phyloP scores from a whole-genome alignment of 1,140 invertebrate species.

The Drosophila truncata region DNA sequence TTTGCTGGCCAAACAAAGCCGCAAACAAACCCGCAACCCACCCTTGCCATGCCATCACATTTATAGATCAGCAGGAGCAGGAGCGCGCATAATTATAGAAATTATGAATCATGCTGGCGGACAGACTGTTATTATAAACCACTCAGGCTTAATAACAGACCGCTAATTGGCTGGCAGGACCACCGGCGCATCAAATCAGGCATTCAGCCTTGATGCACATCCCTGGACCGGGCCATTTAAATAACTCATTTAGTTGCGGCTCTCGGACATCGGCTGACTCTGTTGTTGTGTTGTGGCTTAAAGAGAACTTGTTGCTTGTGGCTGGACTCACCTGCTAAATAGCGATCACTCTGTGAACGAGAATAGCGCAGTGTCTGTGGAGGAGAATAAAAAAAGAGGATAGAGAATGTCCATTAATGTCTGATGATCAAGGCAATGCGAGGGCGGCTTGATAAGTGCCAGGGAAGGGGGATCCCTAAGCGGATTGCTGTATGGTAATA shows the following conservation, averaged over 20 bases:
- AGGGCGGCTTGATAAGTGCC: conserved; percentile 30
- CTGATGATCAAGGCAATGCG: conserved; percentile 59
- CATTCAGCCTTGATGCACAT: conserved; percentile 54
- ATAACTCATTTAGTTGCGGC: conserved; percentile 76
- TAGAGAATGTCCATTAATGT: conserved; percentile 59
- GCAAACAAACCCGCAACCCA: background rate
- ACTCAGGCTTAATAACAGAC: conserved; percentile 80
- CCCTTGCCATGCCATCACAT: background rate
- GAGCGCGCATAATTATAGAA: conserved; percentile 64
- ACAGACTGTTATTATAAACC: conserved; percentile 78
- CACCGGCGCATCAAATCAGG: conserved; percentile 72
- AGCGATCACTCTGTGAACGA: conserved; percentile 87
- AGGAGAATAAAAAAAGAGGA: conserved; percentile 12
- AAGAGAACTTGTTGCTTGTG: conserved; percentile 69
- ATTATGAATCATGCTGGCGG: conserved; percentile 55
- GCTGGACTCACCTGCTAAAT: conserved; percentile 86
- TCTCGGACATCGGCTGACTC: conserved; percentile 9
- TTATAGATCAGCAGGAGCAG: conserved; percentile 17
- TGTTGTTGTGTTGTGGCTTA: conserved; percentile 25
- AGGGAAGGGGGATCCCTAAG: conserved; percentile 12
- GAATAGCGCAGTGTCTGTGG: conserved; percentile 84
- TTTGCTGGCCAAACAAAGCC: conserved; percentile 33
- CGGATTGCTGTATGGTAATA: conserved; percentile 20
- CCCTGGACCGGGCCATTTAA: conserved; percentile 62
- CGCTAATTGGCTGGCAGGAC: conserved; percentile 81